phyloP scores from a whole-genome alignment of 2,888 invertebrate species.

The Entomobrya proxima region DNA sequence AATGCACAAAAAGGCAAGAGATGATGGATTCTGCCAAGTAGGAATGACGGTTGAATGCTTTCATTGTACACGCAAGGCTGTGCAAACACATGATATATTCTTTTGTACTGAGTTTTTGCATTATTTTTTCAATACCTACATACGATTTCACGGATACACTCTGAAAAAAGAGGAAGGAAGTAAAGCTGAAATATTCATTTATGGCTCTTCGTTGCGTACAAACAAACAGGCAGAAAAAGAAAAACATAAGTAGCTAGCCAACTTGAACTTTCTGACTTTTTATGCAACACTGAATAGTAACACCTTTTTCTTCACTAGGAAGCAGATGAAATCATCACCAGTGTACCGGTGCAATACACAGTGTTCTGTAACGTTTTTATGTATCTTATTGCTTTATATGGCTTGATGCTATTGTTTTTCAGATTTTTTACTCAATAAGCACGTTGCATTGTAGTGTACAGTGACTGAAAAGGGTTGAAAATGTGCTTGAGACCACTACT shows the following conservation, averaged over 20 bases:
- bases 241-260: slow-evolving; percentile 19
- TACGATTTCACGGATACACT: neutral
- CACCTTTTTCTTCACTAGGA: neutral
- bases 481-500: neutral
- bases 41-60: slow-evolving; percentile 29
- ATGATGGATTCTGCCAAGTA: neutral
- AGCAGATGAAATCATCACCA: neutral
- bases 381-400: slow-evolving; percentile 18
- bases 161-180: too few species aligned
- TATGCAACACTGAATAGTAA: slow-evolving; percentile 14
- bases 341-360: neutral
- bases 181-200: too few species aligned
- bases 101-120: neutral
- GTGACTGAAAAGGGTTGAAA: neutral
- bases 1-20: neutral
- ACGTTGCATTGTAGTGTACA: neutral
- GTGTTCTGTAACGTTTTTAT: neutral
- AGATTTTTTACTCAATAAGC: neutral
- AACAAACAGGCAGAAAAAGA: neutral
- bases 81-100: neutral
- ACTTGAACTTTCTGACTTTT: slow-evolving; percentile 48
- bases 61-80: neutral
- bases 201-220: neutral
- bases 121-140: neutral
- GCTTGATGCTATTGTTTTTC: neutral